Evolutionary conservation across 2,888 invertebrate species (phyloP), one percentile per base, ranked within the genome.

Genomic region (Ochropacha duplaris): DNA sequence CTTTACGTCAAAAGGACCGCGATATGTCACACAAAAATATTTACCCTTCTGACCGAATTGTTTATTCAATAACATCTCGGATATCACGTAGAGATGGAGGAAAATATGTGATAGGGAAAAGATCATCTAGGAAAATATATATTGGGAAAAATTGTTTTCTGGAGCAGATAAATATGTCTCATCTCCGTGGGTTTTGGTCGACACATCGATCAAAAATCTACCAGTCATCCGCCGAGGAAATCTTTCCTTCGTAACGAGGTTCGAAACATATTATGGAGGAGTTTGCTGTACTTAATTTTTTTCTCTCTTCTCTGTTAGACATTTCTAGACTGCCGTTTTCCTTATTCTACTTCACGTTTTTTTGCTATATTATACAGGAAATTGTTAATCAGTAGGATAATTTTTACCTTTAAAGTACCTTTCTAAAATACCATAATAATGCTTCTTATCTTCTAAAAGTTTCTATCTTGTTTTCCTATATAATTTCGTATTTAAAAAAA

Each of bases 181-280:
- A 68, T 62, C 69, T 66, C 52, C 31, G 49, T 56, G 62, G 44
- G 61, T 36, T 57, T 62, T 58, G 59, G 65, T 59, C 62, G 67
- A 67, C 74, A 75, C 83, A 84, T 85, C 82, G 77, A 84, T 84
- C 85, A 84, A 79, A 80, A 79, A 84, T 76, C 74, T 72, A 72
- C 79, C 69, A 84, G 83, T 84, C 85, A 85, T 75, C 67, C 69
- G 61, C 57, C 65, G 57, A 66, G 68, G 64, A 74, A 71, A 79
- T 75, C 76, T 64, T 65, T 69, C 66, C 62, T 56, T 39, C 24
- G 56, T 22, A 54, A 6, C 2, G 67, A 71, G 60, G 39, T 50
- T 31, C 36, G 16, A 39, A 55, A 31, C 9, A 0, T 16, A 56
- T 22, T 1, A 49, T 52, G 11, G 44, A 11, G 12, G 9, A 22